These are phyloP conservation scores for Machimus atricapillus DNA, from an alignment of 2,888 invertebrate species.

Conservation along the genomic window DNA sequence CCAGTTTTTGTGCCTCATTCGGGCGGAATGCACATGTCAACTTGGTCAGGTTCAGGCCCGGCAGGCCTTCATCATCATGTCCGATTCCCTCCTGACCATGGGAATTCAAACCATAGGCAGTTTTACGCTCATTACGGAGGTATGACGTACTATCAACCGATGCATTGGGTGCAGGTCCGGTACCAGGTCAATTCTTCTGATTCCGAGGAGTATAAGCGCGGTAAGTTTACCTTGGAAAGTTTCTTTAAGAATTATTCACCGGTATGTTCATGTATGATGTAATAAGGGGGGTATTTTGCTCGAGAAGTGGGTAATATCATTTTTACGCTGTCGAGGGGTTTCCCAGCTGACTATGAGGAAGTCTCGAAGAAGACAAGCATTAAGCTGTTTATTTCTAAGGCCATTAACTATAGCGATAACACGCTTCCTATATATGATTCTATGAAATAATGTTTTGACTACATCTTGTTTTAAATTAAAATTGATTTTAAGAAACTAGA, in stretches of 20 bases:
- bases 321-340: background rate
- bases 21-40: background rate
- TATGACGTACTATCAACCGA: conserved; percentile 19
- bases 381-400: background rate
- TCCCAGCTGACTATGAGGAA: background rate
- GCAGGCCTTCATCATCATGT: background rate
- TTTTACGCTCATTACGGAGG: background rate
- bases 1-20: conserved; percentile 21
- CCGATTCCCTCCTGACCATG: background rate
- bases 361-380: background rate
- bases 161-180: conserved; percentile 9
- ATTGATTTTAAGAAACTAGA: background rate
- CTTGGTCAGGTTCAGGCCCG: background rate
- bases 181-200: background rate
- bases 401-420: background rate
- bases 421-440: background rate
- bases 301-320: background rate
- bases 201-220: background rate
- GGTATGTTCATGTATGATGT: background rate
- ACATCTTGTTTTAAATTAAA: background rate
- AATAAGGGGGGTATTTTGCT: background rate
- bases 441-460: background rate
- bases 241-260: background rate
- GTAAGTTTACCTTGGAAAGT: background rate
- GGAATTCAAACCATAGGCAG: background rate